phyloP scores from a whole-genome alignment of 2,797 vertebrate genomes.

The Hylomyscus alleni region DNA sequence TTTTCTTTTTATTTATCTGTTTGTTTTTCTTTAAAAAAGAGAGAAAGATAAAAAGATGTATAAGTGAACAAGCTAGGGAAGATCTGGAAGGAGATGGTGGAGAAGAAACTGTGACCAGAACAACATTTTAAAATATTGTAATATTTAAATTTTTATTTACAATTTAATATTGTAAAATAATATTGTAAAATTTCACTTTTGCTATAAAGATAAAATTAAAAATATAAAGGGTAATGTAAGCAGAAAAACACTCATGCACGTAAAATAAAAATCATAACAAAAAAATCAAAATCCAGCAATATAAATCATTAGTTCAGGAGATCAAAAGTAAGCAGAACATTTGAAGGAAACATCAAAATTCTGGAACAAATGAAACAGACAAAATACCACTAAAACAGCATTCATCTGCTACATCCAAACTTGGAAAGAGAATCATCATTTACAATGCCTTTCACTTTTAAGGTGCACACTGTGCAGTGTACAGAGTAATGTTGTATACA shows the following conservation, averaged over 20 bases:
- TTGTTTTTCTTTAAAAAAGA: not conserved
- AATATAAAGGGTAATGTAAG: too few species aligned
- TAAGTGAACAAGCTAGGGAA: not conserved
- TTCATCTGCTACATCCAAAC: not conserved
- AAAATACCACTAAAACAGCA: not conserved
- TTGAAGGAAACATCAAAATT: not conserved
- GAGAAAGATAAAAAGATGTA: too few species aligned
- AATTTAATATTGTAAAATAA: too few species aligned
- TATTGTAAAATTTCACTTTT: not conserved
- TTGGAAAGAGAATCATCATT: not conserved
- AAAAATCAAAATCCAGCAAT: slow-evolving; percentile 40
- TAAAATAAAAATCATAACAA: not conserved
- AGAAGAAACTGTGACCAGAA: not conserved
- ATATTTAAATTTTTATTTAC: too few species aligned
- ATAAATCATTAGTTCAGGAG: slow-evolving; percentile 32
- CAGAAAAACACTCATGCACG: not conserved
- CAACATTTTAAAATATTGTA: too few species aligned
- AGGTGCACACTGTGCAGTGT: not conserved
- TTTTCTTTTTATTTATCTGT: not conserved
- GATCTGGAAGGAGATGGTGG: not conserved
- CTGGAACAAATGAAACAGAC: not conserved
- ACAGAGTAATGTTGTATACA: not conserved
- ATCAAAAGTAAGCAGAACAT: slow-evolving; percentile 77
- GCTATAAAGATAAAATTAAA: not conserved
- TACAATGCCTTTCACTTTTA: not conserved